These are phyloP conservation scores for Drosophila dives DNA, from an alignment of 2,888 invertebrate genomes.

Conservation along the genomic window DNA sequence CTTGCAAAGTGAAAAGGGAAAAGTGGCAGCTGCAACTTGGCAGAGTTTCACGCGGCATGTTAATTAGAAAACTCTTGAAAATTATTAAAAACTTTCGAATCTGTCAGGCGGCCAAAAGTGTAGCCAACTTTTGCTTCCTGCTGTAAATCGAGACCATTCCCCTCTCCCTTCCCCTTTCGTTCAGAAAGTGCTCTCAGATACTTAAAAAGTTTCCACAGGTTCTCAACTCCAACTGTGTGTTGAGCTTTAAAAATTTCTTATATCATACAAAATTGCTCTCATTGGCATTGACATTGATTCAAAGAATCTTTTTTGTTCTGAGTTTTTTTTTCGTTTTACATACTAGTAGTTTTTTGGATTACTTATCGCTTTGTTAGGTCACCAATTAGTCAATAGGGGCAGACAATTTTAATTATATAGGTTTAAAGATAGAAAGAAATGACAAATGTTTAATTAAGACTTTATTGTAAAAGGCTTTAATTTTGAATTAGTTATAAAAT, in stretches of 20 bases:
- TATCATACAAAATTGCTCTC: neutral
- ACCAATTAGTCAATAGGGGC: neutral
- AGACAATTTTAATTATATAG: too few species aligned
- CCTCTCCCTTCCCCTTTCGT: neutral
- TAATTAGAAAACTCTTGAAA: constrained; percentile 80
- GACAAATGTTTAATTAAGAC: neutral
- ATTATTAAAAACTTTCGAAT: constrained; percentile 76
- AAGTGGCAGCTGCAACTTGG: constrained; percentile 43
- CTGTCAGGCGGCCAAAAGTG: constrained; percentile 46
- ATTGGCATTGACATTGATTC: neutral
- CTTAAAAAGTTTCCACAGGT: constrained; percentile 36
- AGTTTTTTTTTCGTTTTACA: neutral
- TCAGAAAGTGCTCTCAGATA: constrained; percentile 27
- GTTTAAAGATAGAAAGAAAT: neutral
- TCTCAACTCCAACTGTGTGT: neutral
- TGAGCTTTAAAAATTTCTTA: neutral
- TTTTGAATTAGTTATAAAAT: neutral
- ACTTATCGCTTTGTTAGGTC: neutral
- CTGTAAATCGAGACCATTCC: constrained; percentile 18
- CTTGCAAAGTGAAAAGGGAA: constrained; percentile 33
- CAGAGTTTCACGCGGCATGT: constrained; percentile 60
- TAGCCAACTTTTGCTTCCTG: constrained; percentile 50
- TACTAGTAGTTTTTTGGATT: neutral
- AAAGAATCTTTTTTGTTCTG: neutral
- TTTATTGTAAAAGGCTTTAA: neutral